phyloP scores from a whole-genome alignment of 2,113 vertebrate species.

The Chrysochloris asiatica region DNA sequence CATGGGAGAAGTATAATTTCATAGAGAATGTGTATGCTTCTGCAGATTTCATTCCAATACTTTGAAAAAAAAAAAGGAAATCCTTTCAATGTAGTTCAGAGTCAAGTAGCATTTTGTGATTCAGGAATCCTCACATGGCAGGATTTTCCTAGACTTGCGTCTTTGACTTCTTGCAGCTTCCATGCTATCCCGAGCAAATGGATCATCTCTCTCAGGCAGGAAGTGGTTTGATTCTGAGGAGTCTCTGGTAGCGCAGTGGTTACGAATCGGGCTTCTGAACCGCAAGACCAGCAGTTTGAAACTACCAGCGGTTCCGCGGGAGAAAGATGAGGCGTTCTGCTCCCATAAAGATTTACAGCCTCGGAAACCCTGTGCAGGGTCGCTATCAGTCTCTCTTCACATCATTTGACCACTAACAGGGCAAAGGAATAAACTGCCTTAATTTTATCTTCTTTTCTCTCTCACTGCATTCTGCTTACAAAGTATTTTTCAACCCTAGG shows the following conservation, averaged over 20 bases:
- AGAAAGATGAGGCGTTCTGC: too few relatives aligned
- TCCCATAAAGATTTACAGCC: too few relatives aligned
- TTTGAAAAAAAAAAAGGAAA: slow-evolving; percentile 1
- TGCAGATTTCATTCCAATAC: background rate
- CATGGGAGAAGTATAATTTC: background rate
- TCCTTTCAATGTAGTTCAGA: background rate
- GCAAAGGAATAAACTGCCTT: background rate
- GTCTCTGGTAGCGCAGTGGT: too few relatives aligned
- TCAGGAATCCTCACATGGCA: background rate
- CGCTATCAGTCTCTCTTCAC: background rate
- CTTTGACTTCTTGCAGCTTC: background rate
- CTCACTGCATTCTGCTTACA: slow-evolving; percentile 12
- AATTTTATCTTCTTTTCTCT: background rate
- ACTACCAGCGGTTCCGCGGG: too few relatives aligned
- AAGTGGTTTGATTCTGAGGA: too few relatives aligned
- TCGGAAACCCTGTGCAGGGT: too few relatives aligned
- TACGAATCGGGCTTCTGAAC: too few relatives aligned
- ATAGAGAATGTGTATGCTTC: background rate
- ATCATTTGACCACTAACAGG: background rate
- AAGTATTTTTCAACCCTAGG: background rate
- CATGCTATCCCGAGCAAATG: background rate
- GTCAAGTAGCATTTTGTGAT: background rate
- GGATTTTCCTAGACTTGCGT: background rate
- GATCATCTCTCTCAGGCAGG: background rate
- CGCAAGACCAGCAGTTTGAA: too few relatives aligned